These are phyloP conservation scores for Drosophila takahashii DNA, from an alignment of 1,140 invertebrate genomes.

Conservation along the genomic window DNA sequence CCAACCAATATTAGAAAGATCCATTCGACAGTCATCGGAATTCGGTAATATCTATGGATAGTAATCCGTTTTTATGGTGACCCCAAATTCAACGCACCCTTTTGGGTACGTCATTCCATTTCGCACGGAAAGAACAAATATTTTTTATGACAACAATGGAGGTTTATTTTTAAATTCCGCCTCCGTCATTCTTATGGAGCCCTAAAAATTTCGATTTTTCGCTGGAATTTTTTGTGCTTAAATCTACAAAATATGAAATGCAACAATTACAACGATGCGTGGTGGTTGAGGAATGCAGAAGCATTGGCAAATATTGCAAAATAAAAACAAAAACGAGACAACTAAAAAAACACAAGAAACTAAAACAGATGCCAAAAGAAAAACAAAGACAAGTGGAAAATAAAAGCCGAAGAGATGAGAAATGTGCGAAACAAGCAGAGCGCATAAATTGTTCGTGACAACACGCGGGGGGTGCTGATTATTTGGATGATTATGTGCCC, in stretches of 20 bases:
- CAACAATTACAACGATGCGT: neutral
- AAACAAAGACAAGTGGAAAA: constrained; percentile 13
- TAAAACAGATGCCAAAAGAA: neutral
- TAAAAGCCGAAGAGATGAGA: constrained; percentile 57
- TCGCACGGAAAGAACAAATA: constrained; percentile 23
- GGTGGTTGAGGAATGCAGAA: neutral
- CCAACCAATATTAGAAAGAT: neutral
- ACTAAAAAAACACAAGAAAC: neutral
- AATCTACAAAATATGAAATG: constrained; percentile 4
- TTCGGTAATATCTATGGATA: neutral
- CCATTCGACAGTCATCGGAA: neutral
- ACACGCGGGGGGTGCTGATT: constrained; percentile 11
- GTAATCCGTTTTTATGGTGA: neutral
- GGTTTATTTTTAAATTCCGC: constrained; percentile 31
- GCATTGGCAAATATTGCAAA: constrained; percentile 2
- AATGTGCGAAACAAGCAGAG: constrained; percentile 68
- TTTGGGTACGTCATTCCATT: constrained; percentile 1
- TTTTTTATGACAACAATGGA: constrained; percentile 23
- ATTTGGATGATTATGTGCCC: constrained; percentile 1
- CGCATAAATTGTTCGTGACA: constrained; percentile 68
- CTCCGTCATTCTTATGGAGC: constrained; percentile 4
- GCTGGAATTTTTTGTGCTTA: constrained; percentile 19
- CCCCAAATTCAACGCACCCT: neutral
- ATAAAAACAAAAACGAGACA: neutral
- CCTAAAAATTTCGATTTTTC: constrained; percentile 7